Conservation (phyloP, 2,797 vertebrate genomes). For the Miichthys miiuy region DNA sequence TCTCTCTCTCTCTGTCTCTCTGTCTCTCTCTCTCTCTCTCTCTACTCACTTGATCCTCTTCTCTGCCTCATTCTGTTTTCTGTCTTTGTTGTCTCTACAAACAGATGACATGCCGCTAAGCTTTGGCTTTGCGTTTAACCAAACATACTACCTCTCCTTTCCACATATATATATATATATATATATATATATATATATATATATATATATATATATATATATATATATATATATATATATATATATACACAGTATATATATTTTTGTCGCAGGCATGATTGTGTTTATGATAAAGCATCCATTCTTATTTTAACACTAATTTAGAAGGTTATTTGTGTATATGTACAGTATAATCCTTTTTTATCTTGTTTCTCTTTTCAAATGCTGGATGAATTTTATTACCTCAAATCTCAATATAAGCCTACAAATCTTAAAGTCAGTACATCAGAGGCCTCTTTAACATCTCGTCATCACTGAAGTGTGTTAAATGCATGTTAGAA, state of each 20-base stretch:
- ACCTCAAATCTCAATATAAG: constrained; percentile 74
- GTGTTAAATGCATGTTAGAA: constrained; percentile 16
- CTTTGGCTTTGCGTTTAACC: constrained; percentile 76
- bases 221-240: not conserved
- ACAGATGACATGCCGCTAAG: constrained; percentile 56
- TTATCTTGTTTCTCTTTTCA: constrained; percentile 69
- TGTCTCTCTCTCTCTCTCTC: not conserved
- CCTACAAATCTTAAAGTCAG: constrained; percentile 58
- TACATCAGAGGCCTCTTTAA: constrained; percentile 33
- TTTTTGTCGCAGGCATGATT: constrained; percentile 66
- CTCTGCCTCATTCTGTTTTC: constrained; percentile 56
- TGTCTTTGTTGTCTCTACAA: constrained; percentile 46
- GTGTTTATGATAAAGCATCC: constrained; percentile 64
- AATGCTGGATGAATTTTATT: constrained; percentile 82
- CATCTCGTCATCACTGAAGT: constrained; percentile 21
- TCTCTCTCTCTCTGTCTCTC: too few relatives aligned
- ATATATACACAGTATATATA: not conserved
- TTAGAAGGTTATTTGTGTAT: constrained; percentile 59
- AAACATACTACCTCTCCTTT: constrained; percentile 87
- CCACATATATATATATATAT: constrained; percentile 54
- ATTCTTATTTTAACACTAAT: constrained; percentile 72
- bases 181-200: not conserved
- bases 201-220: constrained; percentile 28
- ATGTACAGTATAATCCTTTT: constrained; percentile 63
- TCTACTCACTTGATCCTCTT: constrained; percentile 57